Percentiles rank a stretch among this genome's conserved stretches.
Conservation (phyloP, 2,888 invertebrate species). For the Myopa tessellatipennis region DNA sequence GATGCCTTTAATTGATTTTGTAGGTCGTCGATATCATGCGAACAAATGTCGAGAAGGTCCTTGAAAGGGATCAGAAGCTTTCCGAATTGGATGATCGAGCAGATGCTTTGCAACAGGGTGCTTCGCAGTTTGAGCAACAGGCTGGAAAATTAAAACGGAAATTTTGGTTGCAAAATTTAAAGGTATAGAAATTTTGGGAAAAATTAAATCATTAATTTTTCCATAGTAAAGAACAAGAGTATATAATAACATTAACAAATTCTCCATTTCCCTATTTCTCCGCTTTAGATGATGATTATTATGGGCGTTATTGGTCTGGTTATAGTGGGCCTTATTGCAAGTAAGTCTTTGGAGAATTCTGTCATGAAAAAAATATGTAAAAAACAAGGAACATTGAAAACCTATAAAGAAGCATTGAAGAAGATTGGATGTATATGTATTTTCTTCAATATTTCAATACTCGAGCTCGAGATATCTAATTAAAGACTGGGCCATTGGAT, state of each 20-base stretch:
- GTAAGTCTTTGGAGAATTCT: slow-evolving; percentile 73
- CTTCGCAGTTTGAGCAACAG: slow-evolving; percentile 96
- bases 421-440: slow-evolving; percentile 2
- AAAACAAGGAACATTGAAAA: no score
- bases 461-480: no score
- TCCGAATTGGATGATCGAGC: slow-evolving; percentile 96
- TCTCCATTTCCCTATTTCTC: neutral
- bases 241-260: neutral
- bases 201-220: neutral
- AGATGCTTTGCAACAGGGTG: slow-evolving; percentile 93
- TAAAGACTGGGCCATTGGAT: no score
- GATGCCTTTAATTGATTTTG: neutral
- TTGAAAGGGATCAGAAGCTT: slow-evolving; percentile 94
- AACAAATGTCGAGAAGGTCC: slow-evolving; percentile 94
- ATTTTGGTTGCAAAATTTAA: slow-evolving; percentile 97
- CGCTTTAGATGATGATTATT: slow-evolving; percentile 86
- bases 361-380: neutral
- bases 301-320: slow-evolving; percentile 86
- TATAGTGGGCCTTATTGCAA: slow-evolving; percentile 87
- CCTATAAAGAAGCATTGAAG: no score
- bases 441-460: slow-evolving; percentile 32
- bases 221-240: neutral
- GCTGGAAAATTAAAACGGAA: slow-evolving; percentile 97
- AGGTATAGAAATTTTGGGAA: slow-evolving; percentile 70
- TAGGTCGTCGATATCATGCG: slow-evolving; percentile 93